Base-by-base conservation (phyloP, 2,888 invertebrate genomes). In the Caenorhabditis imperialis region DNA sequence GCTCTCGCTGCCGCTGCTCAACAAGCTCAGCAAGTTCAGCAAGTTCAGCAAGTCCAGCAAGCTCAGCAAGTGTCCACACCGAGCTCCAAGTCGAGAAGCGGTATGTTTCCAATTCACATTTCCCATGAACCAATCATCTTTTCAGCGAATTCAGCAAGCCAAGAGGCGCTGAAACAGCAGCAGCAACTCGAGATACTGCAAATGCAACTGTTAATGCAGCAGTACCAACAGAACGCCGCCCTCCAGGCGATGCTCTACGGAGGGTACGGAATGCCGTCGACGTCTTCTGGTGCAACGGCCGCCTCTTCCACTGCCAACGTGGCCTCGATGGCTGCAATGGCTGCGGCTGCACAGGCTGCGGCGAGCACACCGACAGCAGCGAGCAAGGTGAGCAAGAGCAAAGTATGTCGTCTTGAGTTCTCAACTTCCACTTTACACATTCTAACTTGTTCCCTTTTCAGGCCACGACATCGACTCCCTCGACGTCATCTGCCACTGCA, bases 171-270 rank as follows among this genome's bases (percentile, higher is more conserved):
- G 18, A 25, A 54, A 14, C 22, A n/a, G 35, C 35, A 60, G 25
- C 75, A 73, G 35, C 67, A 74, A 30, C 18, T 75, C 67, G 76
- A 81, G 30, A 53, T 73, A 42, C 45, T 82, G 2, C 81, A 84
- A 47, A 73, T 81, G 79, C 77, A 77, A 35, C 33, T 75, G 58
- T 35, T 70, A 16, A 48, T 75, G 42, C 77, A 78, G 50, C 82
- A 82, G 55, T 61, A 77, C 25, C 61, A 82, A 42, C 62, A 81
- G 37, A 81, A 78, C 23, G 53, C 61, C 2, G 67, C 61, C 0
- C 22, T 67, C 5, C 61, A 74, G 35, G 44, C 62, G 14, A 55
- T 74, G 54, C 25, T 73, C 42, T 67, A 67, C 45, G 25, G 63
- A n/a, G 44, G 57, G 14, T 57, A 58, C 44, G 25, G 35, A 37